A percentile compares a stretch with the other conserved stretches of the same genome.
These are phyloP conservation scores for Diachasmimorpha longicaudata DNA, from an alignment of 1,140 invertebrate genomes.

Conservation along the genomic window DNA sequence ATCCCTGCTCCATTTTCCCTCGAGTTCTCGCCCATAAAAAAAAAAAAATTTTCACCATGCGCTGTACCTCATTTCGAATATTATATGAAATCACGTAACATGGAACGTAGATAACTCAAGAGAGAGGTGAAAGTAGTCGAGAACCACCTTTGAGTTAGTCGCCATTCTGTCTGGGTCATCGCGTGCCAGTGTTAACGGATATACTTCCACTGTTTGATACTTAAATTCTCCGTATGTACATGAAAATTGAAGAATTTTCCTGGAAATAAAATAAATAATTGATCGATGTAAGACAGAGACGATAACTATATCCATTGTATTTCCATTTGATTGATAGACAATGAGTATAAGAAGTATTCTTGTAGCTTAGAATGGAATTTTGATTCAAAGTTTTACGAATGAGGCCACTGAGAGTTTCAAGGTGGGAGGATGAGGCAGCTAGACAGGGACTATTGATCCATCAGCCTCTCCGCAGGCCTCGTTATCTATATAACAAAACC, in stretches of 20 bases:
- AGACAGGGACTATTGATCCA: conserved; percentile 60
- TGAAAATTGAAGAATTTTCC: not conserved
- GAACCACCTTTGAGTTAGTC: conserved; percentile 8
- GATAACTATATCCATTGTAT: not conserved
- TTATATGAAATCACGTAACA: not conserved
- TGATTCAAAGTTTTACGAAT: conserved; percentile 25
- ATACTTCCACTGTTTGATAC: not conserved
- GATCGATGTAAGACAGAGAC: not conserved
- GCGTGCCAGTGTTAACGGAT: conserved; percentile 13
- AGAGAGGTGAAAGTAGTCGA: conserved; percentile 4
- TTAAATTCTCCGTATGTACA: not conserved
- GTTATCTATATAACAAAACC: conserved; percentile 21
- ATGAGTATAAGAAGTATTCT: no score
- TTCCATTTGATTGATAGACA: no score
- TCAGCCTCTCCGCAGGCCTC: conserved; percentile 46
- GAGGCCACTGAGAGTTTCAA: conserved; percentile 45
- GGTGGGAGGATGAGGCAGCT: conserved; percentile 52
- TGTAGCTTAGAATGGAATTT: no score
- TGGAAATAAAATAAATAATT: not conserved
- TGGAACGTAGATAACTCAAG: not conserved
- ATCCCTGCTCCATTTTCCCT: conserved; percentile 1
- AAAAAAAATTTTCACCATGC: not conserved
- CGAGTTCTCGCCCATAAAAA: not conserved
- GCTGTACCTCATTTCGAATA: not conserved
- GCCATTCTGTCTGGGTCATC: conserved; percentile 30